Evolutionary conservation across 2,888 invertebrate genomes (phyloP), one percentile per base, ranked within the genome.

Genomic region (Ormyrus nitidulus): DNA sequence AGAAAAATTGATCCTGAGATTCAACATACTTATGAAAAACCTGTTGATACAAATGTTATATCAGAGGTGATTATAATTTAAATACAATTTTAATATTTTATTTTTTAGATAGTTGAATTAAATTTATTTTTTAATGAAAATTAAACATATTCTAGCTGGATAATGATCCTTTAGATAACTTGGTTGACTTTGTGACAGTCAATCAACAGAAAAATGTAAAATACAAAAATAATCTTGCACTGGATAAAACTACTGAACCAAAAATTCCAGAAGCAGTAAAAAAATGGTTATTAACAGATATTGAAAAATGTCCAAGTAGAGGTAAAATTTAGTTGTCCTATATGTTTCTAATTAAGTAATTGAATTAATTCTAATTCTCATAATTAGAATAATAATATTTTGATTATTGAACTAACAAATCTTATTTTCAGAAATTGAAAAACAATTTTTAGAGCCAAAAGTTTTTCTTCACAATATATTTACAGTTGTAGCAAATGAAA

Each of bases 361-460:
- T 48, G 34, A 34, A 34, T 34, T 34, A 68, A 72, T 9, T 34
- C 59, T n/a, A 54, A 10, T 70, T 56, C 49, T 68, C 1, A 13
- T 34, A 46, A 48, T 34, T 34, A 51, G 0, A 66, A 46, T 19
- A n/a, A 68, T 48, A n/a, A 10, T 59, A 13, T 56, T 48, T 62
- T 77, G 2, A 66, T 56, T 34, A 56, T 5, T 13, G 8, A 48
- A 46, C 58, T 75, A 10, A 58, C n/a, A 61, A 11, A 69, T 68
- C 49, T 11, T 77, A 6, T 77, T 83, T 83, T 49, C 77, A 86
- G 87, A 84, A 6, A 77, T 86, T 19, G 84, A 84, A 62, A 88
- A 90, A 69, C 75, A 92, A 5, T 93, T 92, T 85, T 92, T 92
- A 0, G 84, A 88, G 64, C 92, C 94, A 0, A 91, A 92, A 83